These are phyloP conservation scores for Poicephalus gulielmi DNA, from an alignment of 2,113 vertebrate genomes.

Conservation along the genomic window DNA sequence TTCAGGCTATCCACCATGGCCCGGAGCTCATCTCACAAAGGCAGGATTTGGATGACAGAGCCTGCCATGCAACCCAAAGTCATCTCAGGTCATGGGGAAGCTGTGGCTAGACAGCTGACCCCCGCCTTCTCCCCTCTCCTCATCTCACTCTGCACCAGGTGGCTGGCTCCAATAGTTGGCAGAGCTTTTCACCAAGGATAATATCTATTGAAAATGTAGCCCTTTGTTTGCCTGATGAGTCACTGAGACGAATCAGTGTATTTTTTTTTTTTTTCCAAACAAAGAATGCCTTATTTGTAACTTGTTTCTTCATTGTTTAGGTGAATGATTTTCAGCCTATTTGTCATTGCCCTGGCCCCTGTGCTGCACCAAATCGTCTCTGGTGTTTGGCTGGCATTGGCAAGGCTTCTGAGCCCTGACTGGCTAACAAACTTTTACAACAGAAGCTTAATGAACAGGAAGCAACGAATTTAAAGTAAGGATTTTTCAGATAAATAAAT, in stretches of 20 bases:
- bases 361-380: neutral
- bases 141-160: neutral
- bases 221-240: constrained; percentile 41
- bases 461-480: neutral
- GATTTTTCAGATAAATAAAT: constrained; percentile 30
- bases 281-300: neutral
- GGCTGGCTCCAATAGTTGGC: neutral
- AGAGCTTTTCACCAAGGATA: neutral
- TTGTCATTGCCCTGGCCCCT: neutral
- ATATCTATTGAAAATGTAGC: neutral
- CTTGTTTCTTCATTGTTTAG: neutral
- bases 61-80: neutral
- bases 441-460: neutral
- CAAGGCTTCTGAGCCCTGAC: neutral
- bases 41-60: neutral
- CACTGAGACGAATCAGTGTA: neutral
- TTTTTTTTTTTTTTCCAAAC: neutral
- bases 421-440: neutral
- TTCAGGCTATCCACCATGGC: neutral
- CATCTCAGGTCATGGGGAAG: neutral
- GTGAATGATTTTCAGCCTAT: neutral
- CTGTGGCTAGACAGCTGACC: neutral
- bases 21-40: neutral
- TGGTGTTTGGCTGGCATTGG: neutral
- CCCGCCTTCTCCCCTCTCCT: neutral